phyloP scores from a whole-genome alignment of 2,888 invertebrate species.

The Nysson spinosus region DNA sequence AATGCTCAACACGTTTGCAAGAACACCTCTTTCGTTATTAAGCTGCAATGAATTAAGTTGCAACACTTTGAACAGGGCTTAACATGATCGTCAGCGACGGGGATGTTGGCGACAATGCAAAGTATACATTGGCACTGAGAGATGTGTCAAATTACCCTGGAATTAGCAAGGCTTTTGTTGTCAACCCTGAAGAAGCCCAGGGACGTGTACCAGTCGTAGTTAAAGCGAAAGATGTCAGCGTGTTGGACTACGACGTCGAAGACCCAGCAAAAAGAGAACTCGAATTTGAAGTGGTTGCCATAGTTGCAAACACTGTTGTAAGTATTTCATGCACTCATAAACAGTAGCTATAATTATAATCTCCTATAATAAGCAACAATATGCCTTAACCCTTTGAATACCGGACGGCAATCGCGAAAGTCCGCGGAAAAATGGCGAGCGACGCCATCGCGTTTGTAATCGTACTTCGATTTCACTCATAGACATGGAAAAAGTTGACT shows the following conservation, averaged over 20 bases:
- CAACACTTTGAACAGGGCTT: constrained; percentile 78
- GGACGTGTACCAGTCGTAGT: constrained; percentile 87
- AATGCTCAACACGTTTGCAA: too few species aligned
- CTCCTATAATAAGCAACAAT: too few species aligned
- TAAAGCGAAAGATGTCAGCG: constrained; percentile 82
- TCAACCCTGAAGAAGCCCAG: constrained; percentile 84
- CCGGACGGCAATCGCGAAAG: too few species aligned
- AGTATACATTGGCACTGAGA: constrained; percentile 82
- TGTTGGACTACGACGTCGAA: constrained; percentile 85
- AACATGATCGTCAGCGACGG: constrained; percentile 86
- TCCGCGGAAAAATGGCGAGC: too few species aligned
- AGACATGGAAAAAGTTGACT: too few species aligned
- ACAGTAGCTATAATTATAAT: too few species aligned
- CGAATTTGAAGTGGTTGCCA: constrained; percentile 84
- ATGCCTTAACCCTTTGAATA: too few species aligned
- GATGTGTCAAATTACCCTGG: constrained; percentile 78
- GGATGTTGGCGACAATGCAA: constrained; percentile 86
- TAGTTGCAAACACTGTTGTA: constrained; percentile 78
- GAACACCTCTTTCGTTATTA: too few species aligned
- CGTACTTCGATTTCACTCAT: too few species aligned
- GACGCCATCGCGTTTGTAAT: too few species aligned
- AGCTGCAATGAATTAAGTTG: too few species aligned
- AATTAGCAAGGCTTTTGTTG: constrained; percentile 74
- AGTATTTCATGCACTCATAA: too few species aligned
- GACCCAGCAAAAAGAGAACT: constrained; percentile 81